These are phyloP conservation scores for Exocentrus adspersus DNA, from an alignment of 2,888 invertebrate genomes.

Conservation along the genomic window DNA sequence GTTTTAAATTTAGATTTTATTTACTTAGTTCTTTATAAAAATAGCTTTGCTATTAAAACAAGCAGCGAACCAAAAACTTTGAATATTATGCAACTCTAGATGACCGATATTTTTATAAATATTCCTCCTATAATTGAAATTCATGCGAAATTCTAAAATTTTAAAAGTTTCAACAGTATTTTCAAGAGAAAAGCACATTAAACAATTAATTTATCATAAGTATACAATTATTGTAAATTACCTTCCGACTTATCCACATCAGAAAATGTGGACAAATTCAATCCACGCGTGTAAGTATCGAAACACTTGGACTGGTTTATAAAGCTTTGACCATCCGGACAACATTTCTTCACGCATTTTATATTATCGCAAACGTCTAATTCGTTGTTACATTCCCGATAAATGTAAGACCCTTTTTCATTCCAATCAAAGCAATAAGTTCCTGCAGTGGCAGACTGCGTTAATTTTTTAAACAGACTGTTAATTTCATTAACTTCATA, in stretches of 20 bases:
- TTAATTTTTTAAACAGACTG: slow-evolving; percentile 6
- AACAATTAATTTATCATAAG: no score
- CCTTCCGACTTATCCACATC: slow-evolving; percentile 47
- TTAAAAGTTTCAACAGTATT: no score
- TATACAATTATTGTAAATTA: slow-evolving; percentile 41
- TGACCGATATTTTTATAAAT: no score
- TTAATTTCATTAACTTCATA: slow-evolving; percentile 17
- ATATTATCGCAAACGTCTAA: slow-evolving; percentile 45
- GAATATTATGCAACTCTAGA: no score
- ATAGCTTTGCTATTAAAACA: no score
- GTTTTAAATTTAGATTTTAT: no score
- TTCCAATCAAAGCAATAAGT: slow-evolving; percentile 46
- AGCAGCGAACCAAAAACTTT: no score
- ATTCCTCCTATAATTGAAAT: no score
- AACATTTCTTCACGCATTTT: slow-evolving; percentile 67
- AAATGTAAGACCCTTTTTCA: slow-evolving; percentile 37
- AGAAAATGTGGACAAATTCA: slow-evolving; percentile 44
- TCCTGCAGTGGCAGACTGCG: neutral
- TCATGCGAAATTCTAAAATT: no score
- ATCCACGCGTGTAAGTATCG: slow-evolving; percentile 51
- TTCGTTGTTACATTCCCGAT: slow-evolving; percentile 48
- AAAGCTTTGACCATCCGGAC: slow-evolving; percentile 67
- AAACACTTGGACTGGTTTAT: slow-evolving; percentile 49
- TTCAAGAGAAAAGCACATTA: no score
- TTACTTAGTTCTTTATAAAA: no score